phyloP scores from a whole-genome alignment of 2,797 vertebrate genomes.

The Syndactyla subalaris region DNA sequence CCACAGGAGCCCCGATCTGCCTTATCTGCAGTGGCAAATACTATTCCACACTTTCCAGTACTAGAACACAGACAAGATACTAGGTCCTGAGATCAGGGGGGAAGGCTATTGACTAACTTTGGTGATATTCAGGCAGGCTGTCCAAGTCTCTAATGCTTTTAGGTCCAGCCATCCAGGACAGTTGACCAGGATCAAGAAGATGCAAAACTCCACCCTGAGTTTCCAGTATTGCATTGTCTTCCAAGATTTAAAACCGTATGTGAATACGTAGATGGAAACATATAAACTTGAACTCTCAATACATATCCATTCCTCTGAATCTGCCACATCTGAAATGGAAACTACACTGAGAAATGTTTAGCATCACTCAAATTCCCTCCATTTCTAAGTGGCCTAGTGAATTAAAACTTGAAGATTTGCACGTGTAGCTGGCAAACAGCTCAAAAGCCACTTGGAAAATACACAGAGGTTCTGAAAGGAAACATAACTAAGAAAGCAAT shows the following conservation, averaged over 20 bases:
- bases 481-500: background rate
- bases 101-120: background rate
- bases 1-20: background rate
- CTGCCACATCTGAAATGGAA: conserved; percentile 23
- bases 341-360: background rate
- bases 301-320: background rate
- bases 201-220: background rate
- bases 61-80: background rate
- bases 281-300: background rate
- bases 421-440: background rate
- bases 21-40: background rate
- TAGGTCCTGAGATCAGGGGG: background rate
- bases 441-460: conserved; percentile 5
- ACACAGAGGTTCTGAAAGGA: background rate
- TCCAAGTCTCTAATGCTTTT: background rate
- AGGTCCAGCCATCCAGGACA: background rate
- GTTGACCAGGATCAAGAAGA: background rate
- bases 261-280: background rate
- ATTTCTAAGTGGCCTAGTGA: conserved; percentile 26
- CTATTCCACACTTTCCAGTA: background rate
- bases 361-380: background rate
- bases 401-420: background rate
- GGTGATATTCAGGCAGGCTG: background rate
- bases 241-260: background rate
- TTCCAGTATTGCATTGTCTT: background rate